phyloP scores from a whole-genome alignment of 2,113 vertebrate genomes.

The Motacilla tschutschensis region DNA sequence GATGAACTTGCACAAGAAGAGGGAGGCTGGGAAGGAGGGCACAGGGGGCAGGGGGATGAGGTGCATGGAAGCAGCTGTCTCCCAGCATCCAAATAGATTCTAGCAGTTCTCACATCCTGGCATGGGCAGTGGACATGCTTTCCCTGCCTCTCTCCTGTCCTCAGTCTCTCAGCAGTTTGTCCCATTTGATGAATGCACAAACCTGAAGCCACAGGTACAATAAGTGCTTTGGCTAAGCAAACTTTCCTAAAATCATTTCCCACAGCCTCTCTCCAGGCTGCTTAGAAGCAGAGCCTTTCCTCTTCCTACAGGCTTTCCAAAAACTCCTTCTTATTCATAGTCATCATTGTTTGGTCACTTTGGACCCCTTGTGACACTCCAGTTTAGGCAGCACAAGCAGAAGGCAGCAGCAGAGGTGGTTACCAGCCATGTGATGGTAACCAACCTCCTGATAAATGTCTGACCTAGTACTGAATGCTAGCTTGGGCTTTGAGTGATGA shows the following conservation, averaged over 20 bases:
- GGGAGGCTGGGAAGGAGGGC: not conserved
- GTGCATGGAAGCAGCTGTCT: not conserved
- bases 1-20: slow-evolving; percentile 5
- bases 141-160: not conserved
- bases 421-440: not conserved
- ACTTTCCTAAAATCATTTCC: not conserved
- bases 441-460: not conserved
- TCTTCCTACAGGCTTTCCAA: not conserved
- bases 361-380: not conserved
- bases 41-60: not conserved
- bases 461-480: not conserved
- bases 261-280: not conserved
- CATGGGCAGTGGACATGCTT: not conserved
- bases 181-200: not conserved
- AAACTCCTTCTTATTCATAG: not conserved
- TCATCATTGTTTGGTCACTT: not conserved
- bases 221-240: not conserved
- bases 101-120: not conserved
- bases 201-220: not conserved
- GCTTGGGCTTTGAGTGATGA: not conserved
- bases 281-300: not conserved
- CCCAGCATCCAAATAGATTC: not conserved
- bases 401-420: not conserved
- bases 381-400: not conserved
- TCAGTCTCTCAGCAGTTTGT: not conserved